Evolutionary conservation across 2,113 vertebrate species (phyloP).

Genomic region (Muntiacus muntjak): DNA sequence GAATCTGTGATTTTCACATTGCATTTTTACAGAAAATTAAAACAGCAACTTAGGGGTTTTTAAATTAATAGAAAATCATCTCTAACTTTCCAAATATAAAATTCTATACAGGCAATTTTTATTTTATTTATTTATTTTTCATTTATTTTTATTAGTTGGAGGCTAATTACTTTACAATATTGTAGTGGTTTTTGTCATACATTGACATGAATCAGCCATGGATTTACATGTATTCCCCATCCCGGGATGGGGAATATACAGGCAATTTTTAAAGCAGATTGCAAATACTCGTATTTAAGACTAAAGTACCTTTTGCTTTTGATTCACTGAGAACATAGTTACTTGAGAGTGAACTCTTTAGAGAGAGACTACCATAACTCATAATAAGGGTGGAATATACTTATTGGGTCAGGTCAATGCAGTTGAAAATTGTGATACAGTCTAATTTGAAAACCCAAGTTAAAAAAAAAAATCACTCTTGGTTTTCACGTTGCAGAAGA

Average conservation of each 20-base stretch:
- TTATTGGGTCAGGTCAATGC: neutral
- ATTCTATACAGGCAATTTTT: neutral
- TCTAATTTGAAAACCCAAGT: neutral
- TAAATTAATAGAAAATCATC: neutral
- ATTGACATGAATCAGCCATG: too few species aligned
- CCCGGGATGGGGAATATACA: neutral
- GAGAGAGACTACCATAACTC: neutral
- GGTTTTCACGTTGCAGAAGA: neutral
- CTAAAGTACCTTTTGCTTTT: neutral
- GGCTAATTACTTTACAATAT: too few species aligned
- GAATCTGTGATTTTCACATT: neutral
- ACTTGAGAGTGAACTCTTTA: neutral
- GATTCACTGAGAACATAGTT: neutral
- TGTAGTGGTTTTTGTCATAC: too few species aligned
- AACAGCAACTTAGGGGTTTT: neutral
- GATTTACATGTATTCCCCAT: too few species aligned
- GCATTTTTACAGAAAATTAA: neutral
- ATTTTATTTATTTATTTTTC: neutral
- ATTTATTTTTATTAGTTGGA: too few species aligned
- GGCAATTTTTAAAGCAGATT: neutral
- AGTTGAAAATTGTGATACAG: neutral
- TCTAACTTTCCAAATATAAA: neutral
- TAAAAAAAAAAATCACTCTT: neutral
- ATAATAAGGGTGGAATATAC: neutral
- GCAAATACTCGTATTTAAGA: neutral